Base-by-base conservation (phyloP, 2,113 vertebrate species). In the Leuciscus idus region DNA sequence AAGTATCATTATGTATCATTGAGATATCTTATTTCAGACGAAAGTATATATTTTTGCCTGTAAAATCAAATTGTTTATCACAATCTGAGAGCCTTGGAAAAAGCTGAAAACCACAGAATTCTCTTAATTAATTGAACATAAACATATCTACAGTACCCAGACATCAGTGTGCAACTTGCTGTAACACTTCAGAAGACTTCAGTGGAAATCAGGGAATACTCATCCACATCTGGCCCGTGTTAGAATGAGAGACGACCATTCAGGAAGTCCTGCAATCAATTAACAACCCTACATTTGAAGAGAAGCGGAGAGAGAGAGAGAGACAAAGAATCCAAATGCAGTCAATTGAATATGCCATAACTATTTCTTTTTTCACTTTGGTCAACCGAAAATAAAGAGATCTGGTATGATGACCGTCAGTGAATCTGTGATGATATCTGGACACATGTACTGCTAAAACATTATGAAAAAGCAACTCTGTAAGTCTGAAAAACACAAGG, bases 221-320 rank as follows among this genome's bases (percentile, higher is more conserved):
- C 62, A 43, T 86, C 36, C 48, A 46, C 62, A 73, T 83, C 64
- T 84, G 87, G 52, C 59, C 55, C 30, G 15, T 30, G 52, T 88
- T 78, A 78, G 59, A 77, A 66, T 30, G 80, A 77, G 57, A 75
- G 26, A 13, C 3, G 52, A 50, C 17, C 7, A 39, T 73, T 66
- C 62, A 78, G 62, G 15, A 61, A 33, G 46, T 78, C 70, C 83
- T 76, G 68, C 50, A 77, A 50, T 68, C 70, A n/a, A 75, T 85
- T 87, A 82, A 83, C 23, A 78, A 39, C 28, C 48, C 62, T 84
- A 23, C 6, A 13, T 39, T 13, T 83, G 19, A 61, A 70, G 12
- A 79, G n/a, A 84, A 87, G n/a, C 0, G 0, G 23, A 50, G n/a
- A 9, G 43, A 76, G 46, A 52, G 43, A 76, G 26, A 19, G 46